phyloP scores from a whole-genome alignment of 2,113 vertebrate genomes.

The Daphoenositta chrysoptera region DNA sequence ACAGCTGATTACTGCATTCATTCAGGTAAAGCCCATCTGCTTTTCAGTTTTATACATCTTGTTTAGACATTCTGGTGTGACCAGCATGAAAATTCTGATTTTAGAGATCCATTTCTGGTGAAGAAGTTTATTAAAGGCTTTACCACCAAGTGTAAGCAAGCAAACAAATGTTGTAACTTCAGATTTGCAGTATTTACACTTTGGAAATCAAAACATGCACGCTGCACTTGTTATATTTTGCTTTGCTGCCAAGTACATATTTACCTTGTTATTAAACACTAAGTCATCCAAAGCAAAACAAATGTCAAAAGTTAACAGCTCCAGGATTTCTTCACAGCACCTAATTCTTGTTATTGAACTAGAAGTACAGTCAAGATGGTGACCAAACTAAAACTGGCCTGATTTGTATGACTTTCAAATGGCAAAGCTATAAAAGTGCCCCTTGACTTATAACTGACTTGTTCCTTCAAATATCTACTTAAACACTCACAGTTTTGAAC shows the following conservation, averaged over 20 bases:
- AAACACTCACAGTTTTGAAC: background rate
- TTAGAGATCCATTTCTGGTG: background rate
- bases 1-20: background rate
- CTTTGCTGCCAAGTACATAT: background rate
- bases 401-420: background rate
- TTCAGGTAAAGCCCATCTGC: background rate
- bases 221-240: background rate
- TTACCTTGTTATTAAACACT: background rate
- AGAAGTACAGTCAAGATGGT: background rate
- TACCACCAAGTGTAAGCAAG: background rate
- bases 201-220: background rate
- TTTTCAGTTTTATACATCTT: background rate
- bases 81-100: background rate
- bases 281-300: background rate
- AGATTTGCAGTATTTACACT: background rate
- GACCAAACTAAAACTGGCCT: background rate
- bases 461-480: background rate
- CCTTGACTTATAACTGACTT: background rate
- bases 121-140: background rate
- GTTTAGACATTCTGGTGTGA: background rate
- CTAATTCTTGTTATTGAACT: background rate
- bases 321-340: background rate
- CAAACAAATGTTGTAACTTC: background rate
- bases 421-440: background rate
- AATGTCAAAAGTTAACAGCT: background rate